Evolutionary conservation across 2,797 vertebrate species (phyloP).

Genomic region (Somateria mollissima): DNA sequence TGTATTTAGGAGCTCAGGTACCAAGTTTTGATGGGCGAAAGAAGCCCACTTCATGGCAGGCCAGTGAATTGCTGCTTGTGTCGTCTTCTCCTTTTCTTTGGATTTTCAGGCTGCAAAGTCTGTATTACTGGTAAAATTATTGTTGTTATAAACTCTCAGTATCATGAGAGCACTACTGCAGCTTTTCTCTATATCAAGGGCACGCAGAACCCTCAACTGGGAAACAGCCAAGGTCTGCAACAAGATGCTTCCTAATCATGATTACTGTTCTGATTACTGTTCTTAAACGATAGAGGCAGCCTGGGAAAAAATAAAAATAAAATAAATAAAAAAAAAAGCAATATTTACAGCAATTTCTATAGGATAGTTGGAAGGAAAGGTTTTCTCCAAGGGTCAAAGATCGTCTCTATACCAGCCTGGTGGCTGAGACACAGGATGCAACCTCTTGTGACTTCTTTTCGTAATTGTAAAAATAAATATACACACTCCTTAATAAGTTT

Average conservation of each 20-base stretch:
- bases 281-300: neutral
- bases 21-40: neutral
- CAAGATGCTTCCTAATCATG: neutral
- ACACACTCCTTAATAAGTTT: neutral
- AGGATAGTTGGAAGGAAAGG: neutral
- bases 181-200: neutral
- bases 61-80: neutral
- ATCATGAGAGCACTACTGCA: neutral
- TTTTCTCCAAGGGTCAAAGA: neutral
- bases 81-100: neutral
- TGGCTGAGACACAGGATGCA: neutral
- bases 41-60: neutral
- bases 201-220: too few relatives aligned
- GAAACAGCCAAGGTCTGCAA: neutral
- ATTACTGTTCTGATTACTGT: neutral
- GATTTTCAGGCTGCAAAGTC: neutral
- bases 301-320: neutral
- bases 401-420: neutral
- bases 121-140: neutral
- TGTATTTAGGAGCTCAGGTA: neutral
- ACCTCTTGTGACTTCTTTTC: neutral
- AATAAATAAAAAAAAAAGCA: neutral
- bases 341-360: neutral
- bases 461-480: neutral
- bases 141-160: neutral